Base-by-base conservation (phyloP, 1,140 invertebrate species). In the Bombus haemorrhoidalis region DNA sequence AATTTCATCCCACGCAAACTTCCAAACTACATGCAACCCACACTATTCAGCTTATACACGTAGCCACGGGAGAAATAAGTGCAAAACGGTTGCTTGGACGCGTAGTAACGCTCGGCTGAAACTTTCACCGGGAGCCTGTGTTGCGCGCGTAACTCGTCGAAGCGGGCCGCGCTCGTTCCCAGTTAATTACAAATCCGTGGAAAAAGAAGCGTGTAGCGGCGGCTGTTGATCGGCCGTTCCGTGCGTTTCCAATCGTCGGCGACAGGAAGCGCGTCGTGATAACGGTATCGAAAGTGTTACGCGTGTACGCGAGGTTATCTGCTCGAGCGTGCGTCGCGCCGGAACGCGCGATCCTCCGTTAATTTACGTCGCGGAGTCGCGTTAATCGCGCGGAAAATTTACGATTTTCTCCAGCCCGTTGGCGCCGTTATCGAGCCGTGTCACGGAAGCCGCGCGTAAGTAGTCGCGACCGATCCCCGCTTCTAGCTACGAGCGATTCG, bases 281-380 rank as follows among this genome's bases (percentile, higher is more conserved):
- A 90, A 90, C 89, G 89, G 89, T 90, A 90, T 90, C 83, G 83
- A 90, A 90, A 90, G 86, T 90, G 89, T 90, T 90, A 90, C 89
- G 89, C 86, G 81, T 89, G 78, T 82, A 77, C 75, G 64, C 75
- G 75, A 80, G 82, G 83, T 87, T 87, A 87, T 87, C 86, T 80
- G 57, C 41, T 78, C 37, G 64, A 57, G 25, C 47, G 47, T 22
- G 47, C 47, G 47, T 53, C 47, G 18, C 47, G 18, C 47, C 47
- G 57, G 59, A 28, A 41, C 66, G 80, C 75, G n/a, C 39, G 79
- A 76, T 41, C 41, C 39, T 34, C 64, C 66, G 86, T 81, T 86
- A 86, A 89, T 89, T 89, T 83, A 86, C 84, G 15, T n/a, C 72
- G 34, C 64, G 62, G 32, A 79, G 75, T 64, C 62, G 74, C 43